Base-by-base conservation (phyloP, 2,797 vertebrate genomes). In the Mastacembelus armatus region DNA sequence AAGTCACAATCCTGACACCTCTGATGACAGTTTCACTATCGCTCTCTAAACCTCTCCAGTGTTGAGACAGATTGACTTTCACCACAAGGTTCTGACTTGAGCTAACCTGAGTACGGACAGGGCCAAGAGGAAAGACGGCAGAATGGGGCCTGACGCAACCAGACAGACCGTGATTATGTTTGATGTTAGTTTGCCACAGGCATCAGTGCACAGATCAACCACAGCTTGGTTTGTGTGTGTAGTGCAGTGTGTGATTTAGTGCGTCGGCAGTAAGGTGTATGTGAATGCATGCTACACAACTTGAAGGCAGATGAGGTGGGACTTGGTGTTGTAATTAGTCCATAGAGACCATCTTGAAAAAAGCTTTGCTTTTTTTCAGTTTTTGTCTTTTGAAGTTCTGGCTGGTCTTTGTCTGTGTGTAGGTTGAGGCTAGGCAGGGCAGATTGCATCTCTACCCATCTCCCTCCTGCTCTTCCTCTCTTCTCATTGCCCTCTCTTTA, bases 251-350 rank as follows among this genome's bases (percentile, higher is more conserved):
- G 35, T 65, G 69, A 69, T 51, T 43, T 63, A 55, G 40, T 48
- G 65, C 59, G 60, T 51, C 21, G 63, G 42, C 62, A 69, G 47
- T 64, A 18, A 10, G 42, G 36, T 74, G 40, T 24, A 51, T 72
- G 69, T 51, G 52, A 65, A 77, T 84, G 85, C 82, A 80, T 78
- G 58, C 66, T 51, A 60, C 74, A 88, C 87, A 87, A 78, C 65
- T 85, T 75, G 61, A 69, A 76, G 81, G 81, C 78, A 85, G 72
- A 72, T 77, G 77, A 88, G 80, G 76, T 78, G 77, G 80, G 76
- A 76, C 75, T 74, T 18, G 22, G 44, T 67, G 74, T 71, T 81
- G 65, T 93, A 92, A 93, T 93, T 92, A 92, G 92, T 87, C 92
- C 91, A 11, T 50, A 51, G 88, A 88, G 88, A 91, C 82, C 71